Evolutionary conservation across 2,797 vertebrate genomes (phyloP), one percentile per base, ranked within the genome.

Genomic region (Margarornis squamiger): DNA sequence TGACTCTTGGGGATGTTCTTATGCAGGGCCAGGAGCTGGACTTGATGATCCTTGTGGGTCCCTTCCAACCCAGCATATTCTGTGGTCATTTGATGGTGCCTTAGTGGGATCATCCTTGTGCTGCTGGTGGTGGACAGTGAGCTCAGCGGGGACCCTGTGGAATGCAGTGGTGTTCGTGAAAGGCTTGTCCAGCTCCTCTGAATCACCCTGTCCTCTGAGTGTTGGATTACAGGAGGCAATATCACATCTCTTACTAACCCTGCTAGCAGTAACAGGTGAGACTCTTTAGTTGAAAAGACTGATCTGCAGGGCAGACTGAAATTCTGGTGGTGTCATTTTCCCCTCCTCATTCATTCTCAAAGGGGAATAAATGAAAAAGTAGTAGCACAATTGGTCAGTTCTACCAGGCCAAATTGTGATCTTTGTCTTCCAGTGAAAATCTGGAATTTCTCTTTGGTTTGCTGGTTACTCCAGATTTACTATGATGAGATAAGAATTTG

Each of bases 121-220:
- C 32, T 68, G 86, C 48, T 80, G 0, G 2, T 23, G 43, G 23
- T 18, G 43, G 29, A 23, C 52, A 73, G 7, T 20, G n/a, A 23
- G 38, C 38, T 61, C 23, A 61, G 88, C 49, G 23, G 18, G 15
- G 61, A 24, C 4, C 1, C 13, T 79, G 81, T 36, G 54, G 24
- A 46, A 6, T 0, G 0, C 43, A 14, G 0, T 0, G 3, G 11
- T 57, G 30, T 8, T 41, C 46, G 32, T 55, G 57, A 74, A 79
- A 43, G 63, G 38, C 6, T 92, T 45, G 14, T 38, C n/a, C 4
- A 17, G 14, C 52, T 91, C 27, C 45, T 57, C 14, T 6, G 52
- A 58, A 76, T 12, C 19, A 32, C 16, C 12, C 10, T 66, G 17
- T 66, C 3, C 39, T 71, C 17, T 20, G 10, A 41, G 36, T 36